Conservation (phyloP, 2,113 vertebrate species). For the Erythrolamprus reginae region DNA sequence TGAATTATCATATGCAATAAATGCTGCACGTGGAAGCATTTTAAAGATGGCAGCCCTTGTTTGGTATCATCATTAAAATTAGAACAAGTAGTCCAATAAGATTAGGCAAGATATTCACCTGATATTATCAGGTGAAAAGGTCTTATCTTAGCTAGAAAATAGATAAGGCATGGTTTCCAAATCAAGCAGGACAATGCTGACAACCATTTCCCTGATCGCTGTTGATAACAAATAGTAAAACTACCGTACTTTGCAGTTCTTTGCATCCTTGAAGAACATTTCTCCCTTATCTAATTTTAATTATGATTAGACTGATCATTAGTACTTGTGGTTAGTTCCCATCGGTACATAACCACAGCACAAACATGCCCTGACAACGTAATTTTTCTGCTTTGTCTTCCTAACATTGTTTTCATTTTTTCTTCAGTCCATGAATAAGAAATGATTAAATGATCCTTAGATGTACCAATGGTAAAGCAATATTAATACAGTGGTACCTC, state of each 20-base stretch:
- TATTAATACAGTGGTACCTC: too few relatives aligned
- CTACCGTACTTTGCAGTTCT: neutral
- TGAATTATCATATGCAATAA: neutral
- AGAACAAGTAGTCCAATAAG: conserved; percentile 13
- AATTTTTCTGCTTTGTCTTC: neutral
- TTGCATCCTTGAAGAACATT: neutral
- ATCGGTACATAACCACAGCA: neutral
- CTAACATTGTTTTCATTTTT: neutral
- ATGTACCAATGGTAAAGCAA: neutral
- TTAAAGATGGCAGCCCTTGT: neutral
- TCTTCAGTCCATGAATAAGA: neutral
- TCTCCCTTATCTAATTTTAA: neutral
- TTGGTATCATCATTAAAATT: conserved; percentile 7
- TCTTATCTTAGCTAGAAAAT: too few relatives aligned
- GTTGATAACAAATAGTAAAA: neutral
- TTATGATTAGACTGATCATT: neutral
- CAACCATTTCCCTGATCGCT: neutral
- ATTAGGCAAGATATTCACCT: neutral
- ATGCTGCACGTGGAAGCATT: neutral
- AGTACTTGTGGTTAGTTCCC: neutral
- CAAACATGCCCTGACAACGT: neutral
- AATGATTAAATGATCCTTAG: neutral
- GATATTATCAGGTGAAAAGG: conserved; percentile 10
- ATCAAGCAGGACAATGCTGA: neutral
- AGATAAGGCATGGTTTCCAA: neutral